Evolutionary conservation across 1,140 invertebrate species (phyloP).

Genomic region (Leptonema lineaticorne): DNA sequence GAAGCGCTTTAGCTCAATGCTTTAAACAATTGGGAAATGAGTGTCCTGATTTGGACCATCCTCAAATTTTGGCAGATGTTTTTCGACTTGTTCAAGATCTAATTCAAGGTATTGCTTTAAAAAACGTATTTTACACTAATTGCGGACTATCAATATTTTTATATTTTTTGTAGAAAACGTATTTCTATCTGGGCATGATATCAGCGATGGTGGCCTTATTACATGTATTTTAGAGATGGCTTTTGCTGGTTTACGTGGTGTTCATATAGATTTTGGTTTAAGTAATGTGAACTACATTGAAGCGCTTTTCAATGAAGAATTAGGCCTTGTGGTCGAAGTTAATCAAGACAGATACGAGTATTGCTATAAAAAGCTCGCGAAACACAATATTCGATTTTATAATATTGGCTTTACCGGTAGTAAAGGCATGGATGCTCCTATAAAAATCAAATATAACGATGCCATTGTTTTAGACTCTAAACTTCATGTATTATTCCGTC

Average conservation of each 20-base stretch:
- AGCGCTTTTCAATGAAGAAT: slow-evolving; percentile 86
- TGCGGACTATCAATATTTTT: neutral
- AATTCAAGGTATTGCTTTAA: slow-evolving; percentile 62
- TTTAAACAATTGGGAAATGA: slow-evolving; percentile 82
- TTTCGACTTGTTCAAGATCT: slow-evolving; percentile 84
- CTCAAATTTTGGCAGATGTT: slow-evolving; percentile 65
- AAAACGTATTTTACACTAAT: neutral
- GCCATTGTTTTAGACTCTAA: slow-evolving; percentile 62
- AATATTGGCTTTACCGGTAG: slow-evolving; percentile 70
- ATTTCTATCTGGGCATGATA: slow-evolving; percentile 89
- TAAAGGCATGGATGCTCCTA: slow-evolving; percentile 67
- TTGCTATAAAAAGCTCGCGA: slow-evolving; percentile 64
- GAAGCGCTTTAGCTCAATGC: slow-evolving; percentile 89
- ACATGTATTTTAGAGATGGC: slow-evolving; percentile 93
- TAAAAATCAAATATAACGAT: slow-evolving; percentile 64
- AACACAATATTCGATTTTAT: slow-evolving; percentile 64
- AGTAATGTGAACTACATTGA: slow-evolving; percentile 61
- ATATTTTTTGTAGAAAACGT: slow-evolving; percentile 60
- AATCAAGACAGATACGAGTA: slow-evolving; percentile 55
- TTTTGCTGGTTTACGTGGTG: slow-evolving; percentile 85
- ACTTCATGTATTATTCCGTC: slow-evolving; percentile 68
- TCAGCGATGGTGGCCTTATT: slow-evolving; percentile 94
- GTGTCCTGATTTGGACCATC: slow-evolving; percentile 77
- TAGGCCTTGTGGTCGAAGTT: slow-evolving; percentile 90
- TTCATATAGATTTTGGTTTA: slow-evolving; percentile 68